Conservation (phyloP, 2,888 invertebrate genomes). For the Glaucopsyche alexis region DNA sequence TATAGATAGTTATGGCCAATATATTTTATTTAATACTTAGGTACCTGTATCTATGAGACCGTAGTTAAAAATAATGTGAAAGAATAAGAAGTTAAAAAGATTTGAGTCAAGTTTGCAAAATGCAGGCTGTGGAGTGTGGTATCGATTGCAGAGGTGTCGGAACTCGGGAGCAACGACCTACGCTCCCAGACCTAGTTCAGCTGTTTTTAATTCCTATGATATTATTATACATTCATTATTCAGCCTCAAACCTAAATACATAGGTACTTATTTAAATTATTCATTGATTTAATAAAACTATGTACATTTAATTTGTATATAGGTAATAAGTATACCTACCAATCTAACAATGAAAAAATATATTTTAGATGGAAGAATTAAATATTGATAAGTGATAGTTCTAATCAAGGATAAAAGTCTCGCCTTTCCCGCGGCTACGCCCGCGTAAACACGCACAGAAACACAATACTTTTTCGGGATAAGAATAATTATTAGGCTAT, state of each 20-base stretch:
- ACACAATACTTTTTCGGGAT: too few relatives aligned
- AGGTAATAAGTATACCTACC: not conserved
- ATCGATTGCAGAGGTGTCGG: conserved; percentile 62
- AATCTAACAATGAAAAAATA: not conserved
- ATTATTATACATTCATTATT: conserved; percentile 20
- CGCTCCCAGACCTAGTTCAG: conserved; percentile 38
- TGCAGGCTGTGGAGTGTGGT: conserved; percentile 38
- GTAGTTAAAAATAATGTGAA: not conserved
- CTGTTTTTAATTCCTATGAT: conserved; percentile 35
- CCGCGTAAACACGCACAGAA: too few relatives aligned
- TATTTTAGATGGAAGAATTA: not conserved
- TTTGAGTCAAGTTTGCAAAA: conserved; percentile 35
- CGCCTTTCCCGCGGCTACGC: too few relatives aligned
- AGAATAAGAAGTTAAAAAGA: not conserved
- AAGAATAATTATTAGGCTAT: too few relatives aligned
- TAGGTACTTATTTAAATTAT: not conserved
- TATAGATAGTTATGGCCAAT: too few relatives aligned
- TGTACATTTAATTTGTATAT: not conserved
- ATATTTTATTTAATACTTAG: too few relatives aligned
- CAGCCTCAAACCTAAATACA: conserved; percentile 17
- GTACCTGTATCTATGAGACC: not conserved
- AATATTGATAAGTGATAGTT: too few relatives aligned
- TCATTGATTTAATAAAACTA: not conserved
- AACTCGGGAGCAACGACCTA: conserved; percentile 42
- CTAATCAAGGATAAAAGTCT: too few relatives aligned